A percentile compares a stretch with the other conserved stretches of the same genome.
Conservation (phyloP, 2,888 invertebrate genomes). For the Aphrophora alni region DNA sequence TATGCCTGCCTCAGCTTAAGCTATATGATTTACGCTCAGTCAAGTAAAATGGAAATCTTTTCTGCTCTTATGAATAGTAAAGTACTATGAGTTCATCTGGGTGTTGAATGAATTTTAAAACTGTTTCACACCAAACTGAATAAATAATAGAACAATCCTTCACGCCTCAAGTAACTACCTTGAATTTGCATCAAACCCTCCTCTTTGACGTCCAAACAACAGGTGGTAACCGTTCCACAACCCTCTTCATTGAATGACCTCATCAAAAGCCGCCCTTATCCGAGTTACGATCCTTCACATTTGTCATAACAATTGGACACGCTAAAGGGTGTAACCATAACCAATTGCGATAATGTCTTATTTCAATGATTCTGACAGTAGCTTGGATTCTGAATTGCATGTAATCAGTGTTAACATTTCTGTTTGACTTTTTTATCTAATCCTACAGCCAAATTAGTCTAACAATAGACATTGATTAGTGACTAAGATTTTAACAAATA, state of each 20-base stretch:
- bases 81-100: background rate
- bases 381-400: background rate
- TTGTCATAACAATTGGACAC: conserved; percentile 45
- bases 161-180: background rate
- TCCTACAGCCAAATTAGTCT: background rate
- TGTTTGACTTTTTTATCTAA: background rate
- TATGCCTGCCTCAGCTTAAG: background rate
- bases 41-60: background rate
- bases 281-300: conserved; percentile 16
- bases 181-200: background rate
- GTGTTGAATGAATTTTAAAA: conserved; percentile 1
- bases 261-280: conserved; percentile 27
- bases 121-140: conserved; percentile 2
- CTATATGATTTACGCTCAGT: background rate
- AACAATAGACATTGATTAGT: background rate
- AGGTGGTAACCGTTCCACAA: conserved; percentile 28
- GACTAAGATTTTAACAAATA: background rate
- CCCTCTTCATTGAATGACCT: conserved; percentile 30
- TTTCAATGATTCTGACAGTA: background rate
- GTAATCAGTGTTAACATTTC: background rate
- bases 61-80: background rate
- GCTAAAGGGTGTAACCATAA: conserved; percentile 35
- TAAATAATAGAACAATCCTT: background rate
- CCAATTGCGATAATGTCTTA: conserved; percentile 17
- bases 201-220: conserved; percentile 16